phyloP scores from a whole-genome alignment of 2,113 vertebrate species.

The Reinhardtius hippoglossoides region DNA sequence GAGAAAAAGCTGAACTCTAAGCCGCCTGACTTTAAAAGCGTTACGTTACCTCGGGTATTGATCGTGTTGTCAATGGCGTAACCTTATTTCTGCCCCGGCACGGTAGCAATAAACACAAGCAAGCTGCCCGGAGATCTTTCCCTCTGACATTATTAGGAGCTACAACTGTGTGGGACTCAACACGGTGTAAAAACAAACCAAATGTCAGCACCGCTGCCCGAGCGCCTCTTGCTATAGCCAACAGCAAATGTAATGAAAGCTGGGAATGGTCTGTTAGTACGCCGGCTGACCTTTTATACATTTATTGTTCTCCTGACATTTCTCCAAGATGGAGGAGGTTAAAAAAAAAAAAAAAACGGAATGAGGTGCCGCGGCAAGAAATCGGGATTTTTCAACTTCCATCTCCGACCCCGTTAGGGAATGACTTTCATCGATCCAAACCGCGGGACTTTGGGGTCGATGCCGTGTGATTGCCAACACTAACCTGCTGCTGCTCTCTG shows the following conservation, averaged over 20 bases:
- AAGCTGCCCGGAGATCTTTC: conserved; percentile 73
- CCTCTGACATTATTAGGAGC: conserved; percentile 84
- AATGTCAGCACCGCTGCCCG: conserved; percentile 82
- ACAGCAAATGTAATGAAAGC: conserved; percentile 82
- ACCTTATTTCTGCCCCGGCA: conserved; percentile 55
- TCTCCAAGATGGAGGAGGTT: conserved; percentile 75
- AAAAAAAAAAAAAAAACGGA: conserved; percentile 44
- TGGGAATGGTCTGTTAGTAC: conserved; percentile 82
- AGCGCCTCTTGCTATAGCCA: conserved; percentile 72
- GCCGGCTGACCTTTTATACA: conserved; percentile 80
- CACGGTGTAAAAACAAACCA: conserved; percentile 85
- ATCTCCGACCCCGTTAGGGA: conserved; percentile 66
- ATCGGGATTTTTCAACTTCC: conserved; percentile 65
- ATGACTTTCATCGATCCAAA: conserved; percentile 83
- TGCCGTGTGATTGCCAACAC: conserved; percentile 79
- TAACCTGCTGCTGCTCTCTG: conserved; percentile 70
- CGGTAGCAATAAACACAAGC: conserved; percentile 76
- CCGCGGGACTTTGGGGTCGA: conserved; percentile 70
- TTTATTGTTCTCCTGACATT: conserved; percentile 84
- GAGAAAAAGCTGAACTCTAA: conserved; percentile 14
- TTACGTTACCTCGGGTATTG: conserved; percentile 54
- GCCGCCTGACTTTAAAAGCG: conserved; percentile 27
- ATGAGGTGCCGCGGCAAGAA: conserved; percentile 71
- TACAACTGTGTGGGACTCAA: conserved; percentile 77
- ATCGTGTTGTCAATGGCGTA: conserved; percentile 68